phyloP scores from a whole-genome alignment of 2,113 vertebrate species.

The Sceloporus tristichus region DNA sequence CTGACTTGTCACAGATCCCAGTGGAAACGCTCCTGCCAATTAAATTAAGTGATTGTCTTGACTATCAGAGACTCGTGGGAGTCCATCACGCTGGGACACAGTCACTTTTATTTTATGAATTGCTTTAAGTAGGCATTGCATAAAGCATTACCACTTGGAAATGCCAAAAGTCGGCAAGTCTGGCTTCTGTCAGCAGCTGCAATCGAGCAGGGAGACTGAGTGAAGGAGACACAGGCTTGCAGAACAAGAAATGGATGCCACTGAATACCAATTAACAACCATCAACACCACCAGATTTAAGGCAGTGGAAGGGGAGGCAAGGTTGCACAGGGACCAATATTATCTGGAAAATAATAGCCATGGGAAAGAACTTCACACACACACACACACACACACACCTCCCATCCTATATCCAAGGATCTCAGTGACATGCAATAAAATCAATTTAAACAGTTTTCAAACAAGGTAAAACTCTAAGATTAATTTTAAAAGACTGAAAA shows the following conservation, averaged over 20 bases:
- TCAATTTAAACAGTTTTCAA: too few species aligned
- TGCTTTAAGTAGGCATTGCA: slow-evolving; percentile 37
- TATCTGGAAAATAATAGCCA: background rate
- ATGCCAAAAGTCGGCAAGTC: slow-evolving; percentile 20
- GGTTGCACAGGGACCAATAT: background rate
- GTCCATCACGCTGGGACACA: slow-evolving; percentile 32
- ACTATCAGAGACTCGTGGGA: slow-evolving; percentile 30
- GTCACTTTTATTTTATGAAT: slow-evolving; percentile 43
- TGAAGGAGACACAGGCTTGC: background rate
- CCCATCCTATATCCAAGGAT: too few species aligned
- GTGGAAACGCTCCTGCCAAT: slow-evolving; percentile 38
- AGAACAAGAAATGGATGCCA: background rate
- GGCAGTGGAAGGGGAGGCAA: background rate
- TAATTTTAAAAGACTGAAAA: too few species aligned
- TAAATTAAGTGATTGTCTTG: slow-evolving; percentile 45
- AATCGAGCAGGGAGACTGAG: slow-evolving; percentile 2
- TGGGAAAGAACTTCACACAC: too few species aligned
- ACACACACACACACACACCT: too few species aligned
- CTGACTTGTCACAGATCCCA: slow-evolving; percentile 35
- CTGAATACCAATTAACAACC: background rate
- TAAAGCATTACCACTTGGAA: slow-evolving; percentile 30
- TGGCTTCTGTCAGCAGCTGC: slow-evolving; percentile 30
- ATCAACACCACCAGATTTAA: background rate
- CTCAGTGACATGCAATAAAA: too few species aligned
- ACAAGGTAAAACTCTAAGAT: too few species aligned